Percentiles rank a stretch among this genome's conserved stretches.
phyloP scores from a whole-genome alignment of 2,888 invertebrate genomes.

The Patella depressa region DNA sequence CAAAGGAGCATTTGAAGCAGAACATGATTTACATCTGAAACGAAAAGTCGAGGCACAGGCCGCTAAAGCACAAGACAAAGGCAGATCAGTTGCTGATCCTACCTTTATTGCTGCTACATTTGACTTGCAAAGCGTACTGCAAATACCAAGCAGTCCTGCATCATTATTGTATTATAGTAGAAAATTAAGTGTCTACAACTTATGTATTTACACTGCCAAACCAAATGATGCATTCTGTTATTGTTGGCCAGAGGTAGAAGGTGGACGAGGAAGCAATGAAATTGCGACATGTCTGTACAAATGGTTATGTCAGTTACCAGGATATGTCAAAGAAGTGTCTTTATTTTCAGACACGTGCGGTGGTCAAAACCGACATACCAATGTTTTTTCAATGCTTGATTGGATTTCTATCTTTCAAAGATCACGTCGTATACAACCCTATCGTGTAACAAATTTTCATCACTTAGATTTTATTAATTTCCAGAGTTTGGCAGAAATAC shows the following conservation, averaged over 20 bases:
- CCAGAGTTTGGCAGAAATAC: slow-evolving; percentile 6
- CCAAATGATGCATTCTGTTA: background rate
- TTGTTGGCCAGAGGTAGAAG: slow-evolving; percentile 15
- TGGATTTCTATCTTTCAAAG: slow-evolving; percentile 8
- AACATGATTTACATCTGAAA: background rate
- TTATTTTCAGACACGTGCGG: slow-evolving; percentile 20
- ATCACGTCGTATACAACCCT: background rate
- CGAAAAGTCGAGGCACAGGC: background rate
- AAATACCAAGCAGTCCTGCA: background rate
- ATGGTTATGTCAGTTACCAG: background rate
- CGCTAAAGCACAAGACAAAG: background rate
- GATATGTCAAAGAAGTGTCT: too few relatives aligned
- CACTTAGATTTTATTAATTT: slow-evolving; percentile 14
- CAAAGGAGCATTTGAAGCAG: background rate
- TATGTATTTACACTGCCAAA: background rate
- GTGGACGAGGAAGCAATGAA: slow-evolving; percentile 11
- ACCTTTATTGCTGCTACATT: background rate
- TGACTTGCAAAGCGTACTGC: background rate
- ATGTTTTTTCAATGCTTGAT: background rate
- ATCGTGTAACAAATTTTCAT: background rate
- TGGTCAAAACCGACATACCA: slow-evolving; percentile 11
- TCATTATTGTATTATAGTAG: slow-evolving; percentile 16
- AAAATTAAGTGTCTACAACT: slow-evolving; percentile 18
- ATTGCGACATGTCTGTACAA: slow-evolving; percentile 16
- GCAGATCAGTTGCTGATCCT: background rate